A percentile compares a stretch with the other conserved stretches of the same genome.
Evolutionary conservation across 2,888 invertebrate genomes (phyloP).

Genomic region (Yponomeuta evonymella): DNA sequence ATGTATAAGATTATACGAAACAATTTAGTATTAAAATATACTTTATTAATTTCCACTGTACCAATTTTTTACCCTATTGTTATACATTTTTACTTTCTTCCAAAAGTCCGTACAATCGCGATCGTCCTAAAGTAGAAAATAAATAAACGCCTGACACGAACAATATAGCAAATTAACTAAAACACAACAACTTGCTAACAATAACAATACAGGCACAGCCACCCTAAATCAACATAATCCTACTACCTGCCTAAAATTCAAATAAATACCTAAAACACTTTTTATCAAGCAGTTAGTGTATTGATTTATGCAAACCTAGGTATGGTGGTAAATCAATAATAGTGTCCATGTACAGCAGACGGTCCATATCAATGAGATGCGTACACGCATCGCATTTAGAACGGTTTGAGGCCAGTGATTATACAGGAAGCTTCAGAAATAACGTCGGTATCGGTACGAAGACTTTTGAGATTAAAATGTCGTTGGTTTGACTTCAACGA

Average conservation of each 20-base stretch:
- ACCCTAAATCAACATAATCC: not conserved
- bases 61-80: too few relatives aligned
- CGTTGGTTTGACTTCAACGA: too few relatives aligned
- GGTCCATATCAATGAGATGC: constrained; percentile 48
- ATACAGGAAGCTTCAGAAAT: constrained; percentile 23
- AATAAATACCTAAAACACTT: not conserved
- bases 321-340: not conserved
- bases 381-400: constrained; percentile 63
- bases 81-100: too few relatives aligned
- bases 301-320: constrained; percentile 1
- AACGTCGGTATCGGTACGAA: not conserved
- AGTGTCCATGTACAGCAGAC: not conserved
- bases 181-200: not conserved
- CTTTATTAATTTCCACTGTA: too few relatives aligned
- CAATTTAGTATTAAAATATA: too few relatives aligned
- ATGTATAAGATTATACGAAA: too few relatives aligned
- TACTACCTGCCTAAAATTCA: not conserved
- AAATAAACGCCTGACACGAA: too few relatives aligned
- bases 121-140: too few relatives aligned
- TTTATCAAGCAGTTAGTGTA: not conserved
- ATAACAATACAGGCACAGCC: not conserved
- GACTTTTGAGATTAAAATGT: too few relatives aligned
- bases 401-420: constrained; percentile 26
- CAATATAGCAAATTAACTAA: not conserved
- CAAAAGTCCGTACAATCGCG: too few relatives aligned